Conservation (phyloP, 2,797 vertebrate genomes). For the Columba guinea region DNA sequence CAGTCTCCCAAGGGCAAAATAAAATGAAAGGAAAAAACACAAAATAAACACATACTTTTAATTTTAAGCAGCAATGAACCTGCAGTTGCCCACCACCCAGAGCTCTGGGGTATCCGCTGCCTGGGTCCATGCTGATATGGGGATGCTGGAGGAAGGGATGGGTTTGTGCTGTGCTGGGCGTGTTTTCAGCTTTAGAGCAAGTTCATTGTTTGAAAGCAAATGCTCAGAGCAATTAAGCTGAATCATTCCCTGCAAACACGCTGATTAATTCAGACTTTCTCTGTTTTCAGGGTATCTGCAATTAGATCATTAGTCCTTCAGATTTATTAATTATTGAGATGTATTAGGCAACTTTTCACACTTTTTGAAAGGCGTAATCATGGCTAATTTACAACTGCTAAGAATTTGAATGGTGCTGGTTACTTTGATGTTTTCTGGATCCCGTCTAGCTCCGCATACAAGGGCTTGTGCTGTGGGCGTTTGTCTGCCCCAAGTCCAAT, state of each 20-base stretch:
- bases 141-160: background rate
- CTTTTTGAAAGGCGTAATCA: slow-evolving; percentile 48
- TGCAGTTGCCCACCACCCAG: background rate
- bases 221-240: slow-evolving; percentile 51
- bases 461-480: background rate
- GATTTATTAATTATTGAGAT: slow-evolving; percentile 67
- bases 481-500: background rate
- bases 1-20: background rate
- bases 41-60: background rate
- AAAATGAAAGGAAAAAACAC: background rate
- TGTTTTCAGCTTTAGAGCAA: slow-evolving; percentile 24
- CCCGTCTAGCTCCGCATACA: background rate
- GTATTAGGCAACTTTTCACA: slow-evolving; percentile 41
- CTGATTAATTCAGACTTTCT: slow-evolving; percentile 43
- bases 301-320: slow-evolving; percentile 64
- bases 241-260: background rate
- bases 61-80: background rate
- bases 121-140: rapidly evolving
- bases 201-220: slow-evolving; percentile 53
- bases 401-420: background rate
- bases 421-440: background rate
- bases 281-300: slow-evolving; percentile 55
- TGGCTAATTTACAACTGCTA: slow-evolving; percentile 20
- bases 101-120: background rate
- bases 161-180: background rate